Evolutionary conservation across 2,113 vertebrate species (phyloP).

Genomic region (Ceratotherium simum): DNA sequence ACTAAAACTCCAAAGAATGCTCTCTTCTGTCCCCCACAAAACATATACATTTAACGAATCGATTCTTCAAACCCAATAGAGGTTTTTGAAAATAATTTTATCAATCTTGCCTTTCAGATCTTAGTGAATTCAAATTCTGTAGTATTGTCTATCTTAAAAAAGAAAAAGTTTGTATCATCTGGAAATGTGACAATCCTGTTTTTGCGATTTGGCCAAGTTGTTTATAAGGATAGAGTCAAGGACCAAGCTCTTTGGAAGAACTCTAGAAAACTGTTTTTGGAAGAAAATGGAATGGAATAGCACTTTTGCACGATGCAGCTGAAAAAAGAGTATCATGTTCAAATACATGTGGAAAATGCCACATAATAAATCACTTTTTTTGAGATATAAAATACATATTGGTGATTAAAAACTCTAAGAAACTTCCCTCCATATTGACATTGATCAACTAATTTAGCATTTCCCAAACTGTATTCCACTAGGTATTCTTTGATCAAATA

Average conservation of each 20-base stretch:
- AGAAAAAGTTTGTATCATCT: neutral
- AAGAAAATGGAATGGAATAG: neutral
- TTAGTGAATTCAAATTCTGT: slow-evolving; percentile 33
- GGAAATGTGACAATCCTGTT: neutral
- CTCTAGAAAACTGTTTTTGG: neutral
- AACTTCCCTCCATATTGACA: neutral
- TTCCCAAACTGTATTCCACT: neutral
- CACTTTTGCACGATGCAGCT: neutral
- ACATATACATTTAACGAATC: neutral
- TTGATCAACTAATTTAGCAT: neutral
- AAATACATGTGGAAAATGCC: slow-evolving; percentile 20
- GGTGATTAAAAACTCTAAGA: slow-evolving; percentile 22
- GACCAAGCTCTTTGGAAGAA: neutral
- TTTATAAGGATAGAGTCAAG: neutral
- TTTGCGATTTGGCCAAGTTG: neutral
- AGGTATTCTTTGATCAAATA: neutral
- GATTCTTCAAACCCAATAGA: neutral
- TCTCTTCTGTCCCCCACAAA: neutral
- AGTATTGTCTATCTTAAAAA: neutral
- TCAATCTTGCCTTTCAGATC: neutral
- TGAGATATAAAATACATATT: neutral
- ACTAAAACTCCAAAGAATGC: neutral
- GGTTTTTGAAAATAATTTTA: neutral
- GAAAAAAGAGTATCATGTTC: neutral
- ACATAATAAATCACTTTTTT: neutral